Percentiles rank a stretch among this genome's conserved stretches.
Conservation (phyloP, 2,888 invertebrate species). For the Encarsia formosa region DNA sequence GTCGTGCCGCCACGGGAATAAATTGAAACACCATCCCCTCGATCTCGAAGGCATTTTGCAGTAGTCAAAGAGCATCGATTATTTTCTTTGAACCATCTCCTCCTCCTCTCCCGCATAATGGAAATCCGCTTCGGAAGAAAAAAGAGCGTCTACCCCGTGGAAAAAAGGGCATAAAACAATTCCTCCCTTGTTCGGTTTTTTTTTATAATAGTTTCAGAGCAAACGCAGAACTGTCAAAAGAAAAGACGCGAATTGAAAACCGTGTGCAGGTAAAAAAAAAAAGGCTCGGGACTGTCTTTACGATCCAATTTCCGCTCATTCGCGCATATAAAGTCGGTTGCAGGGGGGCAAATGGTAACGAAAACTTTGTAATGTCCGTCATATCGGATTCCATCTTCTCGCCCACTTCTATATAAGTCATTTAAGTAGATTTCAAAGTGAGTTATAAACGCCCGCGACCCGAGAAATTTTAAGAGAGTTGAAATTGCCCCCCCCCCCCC, state of each 20-base stretch:
- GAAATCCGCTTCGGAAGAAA: neutral
- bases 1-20: too few relatives aligned
- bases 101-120: neutral
- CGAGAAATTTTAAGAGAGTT: constrained; percentile 15
- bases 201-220: constrained; percentile 18
- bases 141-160: constrained; percentile 1
- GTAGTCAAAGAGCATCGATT: constrained; percentile 2
- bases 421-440: constrained; percentile 25
- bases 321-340: constrained; percentile 24
- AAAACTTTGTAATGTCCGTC: constrained; percentile 26
- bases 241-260: constrained; percentile 2
- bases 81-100: neutral
- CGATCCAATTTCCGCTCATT: constrained; percentile 32
- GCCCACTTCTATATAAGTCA: neutral
- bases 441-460: constrained; percentile 17
- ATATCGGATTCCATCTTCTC: constrained; percentile 25
- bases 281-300: constrained; percentile 17
- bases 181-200: constrained; percentile 10
- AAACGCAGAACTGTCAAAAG: neutral
- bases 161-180: constrained; percentile 17
- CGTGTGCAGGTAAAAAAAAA: constrained; percentile 2
- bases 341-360: constrained; percentile 25
- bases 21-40: too few relatives aligned
- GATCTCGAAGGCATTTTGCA: neutral
- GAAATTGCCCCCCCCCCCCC: too few relatives aligned